phyloP scores from a whole-genome alignment of 2,113 vertebrate species.

The Hypocryptadius cinnamomeus region DNA sequence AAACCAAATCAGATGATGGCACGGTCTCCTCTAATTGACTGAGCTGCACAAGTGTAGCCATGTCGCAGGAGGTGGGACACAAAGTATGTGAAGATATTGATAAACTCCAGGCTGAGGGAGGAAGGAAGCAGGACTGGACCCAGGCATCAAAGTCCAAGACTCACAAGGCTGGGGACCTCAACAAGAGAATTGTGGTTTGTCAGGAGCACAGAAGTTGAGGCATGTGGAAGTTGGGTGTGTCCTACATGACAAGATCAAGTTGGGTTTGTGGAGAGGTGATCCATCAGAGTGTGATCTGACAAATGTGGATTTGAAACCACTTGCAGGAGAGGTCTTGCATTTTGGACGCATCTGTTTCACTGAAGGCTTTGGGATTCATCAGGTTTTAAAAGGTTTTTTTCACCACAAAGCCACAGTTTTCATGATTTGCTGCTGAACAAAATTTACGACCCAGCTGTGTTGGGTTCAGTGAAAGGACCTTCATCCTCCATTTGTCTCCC shows the following conservation, averaged over 20 bases:
- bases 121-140: neutral
- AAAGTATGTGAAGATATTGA: neutral
- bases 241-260: neutral
- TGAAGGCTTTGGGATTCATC: neutral
- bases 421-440: neutral
- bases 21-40: constrained; percentile 52
- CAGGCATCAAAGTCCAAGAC: neutral
- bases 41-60: constrained; percentile 7
- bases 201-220: neutral
- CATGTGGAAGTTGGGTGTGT: accelerated
- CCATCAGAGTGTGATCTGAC: accelerated
- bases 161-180: neutral
- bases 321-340: neutral
- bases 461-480: neutral
- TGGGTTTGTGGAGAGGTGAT: neutral
- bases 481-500: neutral
- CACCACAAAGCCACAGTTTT: neutral
- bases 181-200: accelerated
- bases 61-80: constrained; percentile 1
- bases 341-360: neutral
- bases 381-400: neutral
- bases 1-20: constrained; percentile 53
- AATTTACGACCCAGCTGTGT: neutral
- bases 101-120: neutral
- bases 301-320: accelerated